Evolutionary conservation across 2,888 invertebrate genomes (phyloP), one percentile per base, ranked within the genome.

Genomic region (Mythimna vitellina): DNA sequence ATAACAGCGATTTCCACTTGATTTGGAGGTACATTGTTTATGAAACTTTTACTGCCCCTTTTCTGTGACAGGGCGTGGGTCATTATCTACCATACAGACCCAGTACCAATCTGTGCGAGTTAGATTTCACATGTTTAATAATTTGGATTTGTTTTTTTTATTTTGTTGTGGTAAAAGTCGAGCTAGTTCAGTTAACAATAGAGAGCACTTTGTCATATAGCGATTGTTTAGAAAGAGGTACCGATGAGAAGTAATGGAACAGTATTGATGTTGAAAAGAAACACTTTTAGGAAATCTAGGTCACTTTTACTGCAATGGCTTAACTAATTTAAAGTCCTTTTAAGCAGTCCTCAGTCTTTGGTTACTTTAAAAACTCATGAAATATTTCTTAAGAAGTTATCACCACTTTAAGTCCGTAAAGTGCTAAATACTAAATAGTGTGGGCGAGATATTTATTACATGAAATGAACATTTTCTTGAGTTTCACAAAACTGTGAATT

Each of bases 381-480:
- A 66, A 22, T 46, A 42, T 57, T 58, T 58, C 3, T 32, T 49
- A 58, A 42, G 32, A 66, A 57, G 14, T 60, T 32, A 60, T 7
- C 25, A 54, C 42, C 32, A 49, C 29, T 73, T 62, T 35, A 56
- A 62, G 32, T 46, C 25, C 35, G 46, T 46, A 56, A 73, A 46
- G 74, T 22, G 61, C 17, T 38, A 73, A 72, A 61, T 49, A 72
- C 46, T 72, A 62, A 62, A 73, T 49, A 73, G 73, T 58, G 14
- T 51, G 29, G 58, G 49, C 20, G 29, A 62, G 61, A n/a, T 62
- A 73, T 6, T 62, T 46, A 70, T 51, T 32, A 49, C 35, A 29
- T 29, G 10, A 49, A 74, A 73, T 56, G 2, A 72, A 62, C 8
- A 14, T 49, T 72, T 73, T 38, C 74, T 62, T 56, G 20, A 62